phyloP scores from a whole-genome alignment of 2,888 invertebrate genomes.

The Plemyria rubiginata region DNA sequence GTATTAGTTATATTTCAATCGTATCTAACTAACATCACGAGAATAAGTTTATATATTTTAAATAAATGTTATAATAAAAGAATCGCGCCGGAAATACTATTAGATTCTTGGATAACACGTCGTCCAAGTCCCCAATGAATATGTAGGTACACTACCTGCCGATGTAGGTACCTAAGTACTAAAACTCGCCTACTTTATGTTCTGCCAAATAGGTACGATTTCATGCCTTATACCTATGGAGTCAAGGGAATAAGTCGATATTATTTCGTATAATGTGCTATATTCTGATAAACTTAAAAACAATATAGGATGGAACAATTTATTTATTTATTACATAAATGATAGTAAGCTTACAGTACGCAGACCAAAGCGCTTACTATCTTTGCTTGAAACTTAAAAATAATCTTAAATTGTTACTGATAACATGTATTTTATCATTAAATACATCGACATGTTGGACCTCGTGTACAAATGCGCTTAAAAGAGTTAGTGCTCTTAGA shows the following conservation, averaged over 20 bases:
- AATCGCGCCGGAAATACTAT: constrained; percentile 32
- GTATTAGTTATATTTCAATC: too few species aligned
- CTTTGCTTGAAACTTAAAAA: too few species aligned
- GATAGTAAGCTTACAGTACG: too few species aligned
- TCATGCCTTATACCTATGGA: constrained; percentile 47
- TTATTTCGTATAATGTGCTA: constrained; percentile 48
- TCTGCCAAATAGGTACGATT: constrained; percentile 45
- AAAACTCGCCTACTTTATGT: constrained; percentile 47
- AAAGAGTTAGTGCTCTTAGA: too few species aligned
- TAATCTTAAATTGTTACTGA: too few species aligned
- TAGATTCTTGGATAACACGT: constrained; percentile 30
- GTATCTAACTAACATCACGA: too few species aligned
- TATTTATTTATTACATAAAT: too few species aligned
- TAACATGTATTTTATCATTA: too few species aligned
- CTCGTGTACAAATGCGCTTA: too few species aligned
- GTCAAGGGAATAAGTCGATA: constrained; percentile 48
- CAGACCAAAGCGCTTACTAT: too few species aligned
- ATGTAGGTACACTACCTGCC: constrained; percentile 20
- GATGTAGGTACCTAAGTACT: constrained; percentile 25
- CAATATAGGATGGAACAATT: too few species aligned
- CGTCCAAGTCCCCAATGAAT: constrained; percentile 37
- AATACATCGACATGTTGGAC: too few species aligned
- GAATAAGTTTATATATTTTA: constrained; percentile 23
- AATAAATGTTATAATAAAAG: constrained; percentile 8
- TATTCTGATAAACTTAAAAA: constrained; percentile 52